Percentiles rank a stretch among this genome's conserved stretches.
phyloP scores from a whole-genome alignment of 2,113 vertebrate genomes.

The Mormoops blainvillei region DNA sequence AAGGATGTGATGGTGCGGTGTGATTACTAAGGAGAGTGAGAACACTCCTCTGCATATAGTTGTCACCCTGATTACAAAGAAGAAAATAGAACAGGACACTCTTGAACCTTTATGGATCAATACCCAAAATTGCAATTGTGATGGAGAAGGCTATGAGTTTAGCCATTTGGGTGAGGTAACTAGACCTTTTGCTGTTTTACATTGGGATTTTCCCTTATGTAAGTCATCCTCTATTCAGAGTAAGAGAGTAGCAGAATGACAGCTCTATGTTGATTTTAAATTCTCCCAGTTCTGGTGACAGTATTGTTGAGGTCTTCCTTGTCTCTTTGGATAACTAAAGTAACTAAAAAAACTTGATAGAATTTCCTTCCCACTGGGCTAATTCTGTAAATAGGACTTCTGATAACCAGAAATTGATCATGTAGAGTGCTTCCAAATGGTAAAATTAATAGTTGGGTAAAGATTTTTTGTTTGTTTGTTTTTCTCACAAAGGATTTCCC shows the following conservation, averaged over 20 bases:
- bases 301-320: no score
- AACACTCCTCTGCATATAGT: not conserved
- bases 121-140: not conserved
- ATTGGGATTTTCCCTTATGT: not conserved
- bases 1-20: not conserved
- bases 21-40: not conserved
- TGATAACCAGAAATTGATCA: not conserved
- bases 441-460: not conserved
- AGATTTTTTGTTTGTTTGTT: not conserved
- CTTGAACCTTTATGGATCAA: not conserved
- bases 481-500: not conserved
- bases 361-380: not conserved
- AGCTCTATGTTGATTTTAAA: not conserved
- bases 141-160: not conserved
- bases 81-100: not conserved
- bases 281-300: not conserved
- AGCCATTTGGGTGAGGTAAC: not conserved
- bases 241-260: not conserved
- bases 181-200: not conserved
- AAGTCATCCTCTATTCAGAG: not conserved
- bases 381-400: not conserved
- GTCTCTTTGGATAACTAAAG: not conserved
- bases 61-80: not conserved
- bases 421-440: not conserved
- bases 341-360: not conserved